Evolutionary conservation across 35 echinoderm and acorn worm genomes (phyloP), one percentile per base, ranked within the genome.

Genomic region (Eucidaris tribuloides): DNA sequence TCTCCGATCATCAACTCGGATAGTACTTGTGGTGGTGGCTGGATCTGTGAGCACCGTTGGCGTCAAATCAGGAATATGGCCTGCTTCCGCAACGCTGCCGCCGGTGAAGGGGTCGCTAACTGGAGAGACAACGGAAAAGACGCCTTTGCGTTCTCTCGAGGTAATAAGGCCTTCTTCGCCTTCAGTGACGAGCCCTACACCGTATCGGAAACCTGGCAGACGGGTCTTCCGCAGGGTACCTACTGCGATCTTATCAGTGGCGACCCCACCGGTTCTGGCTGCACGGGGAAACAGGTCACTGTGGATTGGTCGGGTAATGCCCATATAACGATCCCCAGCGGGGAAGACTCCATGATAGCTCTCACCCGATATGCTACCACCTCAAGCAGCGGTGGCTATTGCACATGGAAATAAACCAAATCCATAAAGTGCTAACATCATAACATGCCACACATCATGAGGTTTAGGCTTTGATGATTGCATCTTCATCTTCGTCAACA

Each of bases 1-100:
- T 55, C 72, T 1, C 71, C 74, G 49, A 58, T 45, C 2, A 43
- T 87, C 55, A 42, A 87, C 55, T 32, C 84, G 0, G 80, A 87
- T 38, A 77, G 49, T 1, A 24, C 38, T 0, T 74, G 45, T n/a
- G 78, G 66, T 32, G 81, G 74, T 35, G 93, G 93, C 1, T 96
- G 93, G 93, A 79, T 96, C 6, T 96, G 93, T 49, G 93, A 96
- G 66, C 93, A 96, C 39, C 62, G 93, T 5, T 96, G 93, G 93
- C 77, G 78, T 14, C 43, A 79, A 15, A 88, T 96, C 45, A 50
- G 66, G 38, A 87, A 87, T 45, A 91, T 96, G 88, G 93, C 82
- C 2, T 70, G 50, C 19, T 96, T 84, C 76, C 88, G 84, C 1
- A 86, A 86, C 28, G 62, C 68, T 5, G 88, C 61, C 1, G 83